Conservation (phyloP, 2,797 vertebrate genomes). For the Macropodus opercularis region DNA sequence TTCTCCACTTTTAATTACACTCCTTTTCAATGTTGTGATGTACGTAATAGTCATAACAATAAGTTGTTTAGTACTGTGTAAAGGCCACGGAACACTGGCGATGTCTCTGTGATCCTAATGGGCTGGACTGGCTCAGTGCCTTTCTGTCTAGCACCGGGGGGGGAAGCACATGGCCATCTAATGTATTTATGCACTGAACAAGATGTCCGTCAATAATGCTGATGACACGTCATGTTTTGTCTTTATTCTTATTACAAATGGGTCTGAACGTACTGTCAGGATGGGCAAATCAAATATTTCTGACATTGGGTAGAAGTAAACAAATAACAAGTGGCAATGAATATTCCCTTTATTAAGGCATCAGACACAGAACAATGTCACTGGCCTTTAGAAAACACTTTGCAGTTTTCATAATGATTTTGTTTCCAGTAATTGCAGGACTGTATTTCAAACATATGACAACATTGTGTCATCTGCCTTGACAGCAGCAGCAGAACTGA, state of each 20-base stretch:
- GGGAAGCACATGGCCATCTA: slow-evolving; percentile 35
- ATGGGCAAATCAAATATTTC: slow-evolving; percentile 6
- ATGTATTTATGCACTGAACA: slow-evolving; percentile 53
- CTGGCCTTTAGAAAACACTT: slow-evolving; percentile 13
- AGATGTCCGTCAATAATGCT: slow-evolving; percentile 34
- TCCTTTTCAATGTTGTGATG: slow-evolving; percentile 13
- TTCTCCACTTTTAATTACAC: slow-evolving; percentile 21
- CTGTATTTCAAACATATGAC: slow-evolving; percentile 28
- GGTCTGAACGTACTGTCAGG: slow-evolving; percentile 4
- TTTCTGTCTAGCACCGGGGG: slow-evolving; percentile 21
- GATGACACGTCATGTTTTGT: slow-evolving; percentile 45
- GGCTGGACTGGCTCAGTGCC: slow-evolving; percentile 29
- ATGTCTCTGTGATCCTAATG: slow-evolving; percentile 49
- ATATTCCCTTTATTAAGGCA: not conserved
- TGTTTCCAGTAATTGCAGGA: slow-evolving; percentile 41
- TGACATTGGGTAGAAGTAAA: not conserved
- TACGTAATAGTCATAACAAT: slow-evolving; percentile 15
- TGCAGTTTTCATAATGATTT: not conserved
- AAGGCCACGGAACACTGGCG: slow-evolving; percentile 10
- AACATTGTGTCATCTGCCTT: slow-evolving; percentile 40
- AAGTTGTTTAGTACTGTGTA: slow-evolving; percentile 19
- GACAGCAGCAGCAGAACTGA: slow-evolving; percentile 30
- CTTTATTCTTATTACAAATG: slow-evolving; percentile 9
- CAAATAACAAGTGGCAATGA: not conserved
- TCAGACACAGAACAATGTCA: not conserved